Percentiles rank a stretch among this genome's conserved stretches.
Evolutionary conservation across 2,888 invertebrate genomes (phyloP).

Genomic region (Epinotia brunnichana): DNA sequence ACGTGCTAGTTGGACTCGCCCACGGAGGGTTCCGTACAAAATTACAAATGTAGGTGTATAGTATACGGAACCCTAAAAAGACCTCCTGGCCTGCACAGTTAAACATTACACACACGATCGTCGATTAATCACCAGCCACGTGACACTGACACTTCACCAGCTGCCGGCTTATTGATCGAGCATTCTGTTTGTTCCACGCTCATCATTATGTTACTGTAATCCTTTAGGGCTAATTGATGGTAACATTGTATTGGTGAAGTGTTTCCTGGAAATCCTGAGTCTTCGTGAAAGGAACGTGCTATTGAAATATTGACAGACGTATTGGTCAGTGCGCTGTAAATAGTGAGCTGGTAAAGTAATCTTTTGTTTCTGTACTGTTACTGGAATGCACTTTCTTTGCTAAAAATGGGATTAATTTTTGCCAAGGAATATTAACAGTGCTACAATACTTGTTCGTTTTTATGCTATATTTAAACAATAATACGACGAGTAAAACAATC

Average conservation of each 20-base stretch:
- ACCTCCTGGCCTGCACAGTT: background rate
- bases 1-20: no score
- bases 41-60: no score
- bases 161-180: conserved; percentile 39
- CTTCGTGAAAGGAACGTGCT: background rate
- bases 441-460: no score
- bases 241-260: background rate
- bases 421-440: no score
- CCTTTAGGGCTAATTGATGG: conserved; percentile 23
- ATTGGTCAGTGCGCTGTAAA: background rate
- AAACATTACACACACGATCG: conserved; percentile 18
- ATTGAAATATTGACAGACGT: background rate
- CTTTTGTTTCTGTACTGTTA: no score
- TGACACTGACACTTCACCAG: conserved; percentile 37
- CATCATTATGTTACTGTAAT: conserved; percentile 28
- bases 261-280: background rate
- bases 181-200: conserved; percentile 18
- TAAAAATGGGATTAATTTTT: no score
- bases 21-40: no score
- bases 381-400: no score
- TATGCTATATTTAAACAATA: no score
- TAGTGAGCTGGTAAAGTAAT: no score
- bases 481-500: no score
- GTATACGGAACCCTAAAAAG: background rate
- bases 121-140: conserved; percentile 38